phyloP scores from a whole-genome alignment of 2,113 vertebrate genomes.

The Eudyptes chrysolophus region DNA sequence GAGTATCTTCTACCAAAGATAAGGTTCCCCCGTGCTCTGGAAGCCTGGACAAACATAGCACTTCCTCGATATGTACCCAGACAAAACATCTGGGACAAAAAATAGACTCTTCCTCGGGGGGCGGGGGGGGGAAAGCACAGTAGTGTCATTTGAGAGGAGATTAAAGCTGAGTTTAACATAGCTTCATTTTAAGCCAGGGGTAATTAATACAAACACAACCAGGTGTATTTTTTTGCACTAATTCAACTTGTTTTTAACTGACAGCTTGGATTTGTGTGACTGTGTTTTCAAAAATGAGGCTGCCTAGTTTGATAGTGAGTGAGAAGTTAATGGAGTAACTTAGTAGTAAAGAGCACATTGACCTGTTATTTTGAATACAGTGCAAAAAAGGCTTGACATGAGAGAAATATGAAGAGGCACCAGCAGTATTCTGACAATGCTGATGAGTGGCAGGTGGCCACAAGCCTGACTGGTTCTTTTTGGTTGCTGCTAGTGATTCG shows the following conservation, averaged over 20 bases:
- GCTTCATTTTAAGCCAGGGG: background rate
- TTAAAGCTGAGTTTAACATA: background rate
- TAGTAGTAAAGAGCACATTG: background rate
- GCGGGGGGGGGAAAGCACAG: background rate
- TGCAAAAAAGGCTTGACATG: background rate
- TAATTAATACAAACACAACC: background rate
- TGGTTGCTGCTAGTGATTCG: background rate
- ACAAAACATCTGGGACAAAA: background rate
- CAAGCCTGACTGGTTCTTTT: background rate
- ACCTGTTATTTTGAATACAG: background rate
- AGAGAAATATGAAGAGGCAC: background rate
- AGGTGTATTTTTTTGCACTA: background rate
- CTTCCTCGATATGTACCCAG: background rate
- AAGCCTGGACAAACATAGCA: background rate
- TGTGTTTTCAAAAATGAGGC: background rate
- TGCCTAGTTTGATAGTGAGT: background rate
- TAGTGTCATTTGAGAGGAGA: background rate
- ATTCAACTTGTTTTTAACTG: background rate
- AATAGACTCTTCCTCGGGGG: background rate
- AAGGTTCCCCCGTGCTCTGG: background rate
- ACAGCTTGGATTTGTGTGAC: background rate
- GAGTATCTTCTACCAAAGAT: background rate
- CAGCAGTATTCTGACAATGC: background rate
- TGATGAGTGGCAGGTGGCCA: constrained; percentile 37
- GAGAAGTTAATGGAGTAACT: background rate